A percentile compares a stretch with the other conserved stretches of the same genome.
These are phyloP conservation scores for Atlantisia rogersi DNA, from an alignment of 2,113 vertebrate genomes.

Conservation along the genomic window DNA sequence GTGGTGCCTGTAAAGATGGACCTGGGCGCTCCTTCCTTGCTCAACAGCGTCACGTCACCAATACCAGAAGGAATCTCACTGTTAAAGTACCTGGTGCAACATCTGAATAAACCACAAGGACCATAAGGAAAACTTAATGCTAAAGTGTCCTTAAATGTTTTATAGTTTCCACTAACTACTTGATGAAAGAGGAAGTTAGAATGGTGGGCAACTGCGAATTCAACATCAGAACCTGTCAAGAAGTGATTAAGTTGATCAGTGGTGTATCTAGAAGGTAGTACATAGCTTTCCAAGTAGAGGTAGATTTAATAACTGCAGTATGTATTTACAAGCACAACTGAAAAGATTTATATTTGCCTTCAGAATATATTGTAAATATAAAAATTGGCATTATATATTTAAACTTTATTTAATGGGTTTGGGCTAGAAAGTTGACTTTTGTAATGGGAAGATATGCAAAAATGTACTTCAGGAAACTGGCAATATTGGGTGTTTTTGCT, in stretches of 20 bases:
- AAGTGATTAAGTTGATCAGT: not conserved
- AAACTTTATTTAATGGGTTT: conserved; percentile 59
- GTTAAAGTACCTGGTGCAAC: conserved; percentile 82
- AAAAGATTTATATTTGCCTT: conserved; percentile 68
- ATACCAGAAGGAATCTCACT: conserved; percentile 82
- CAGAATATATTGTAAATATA: conserved; percentile 64
- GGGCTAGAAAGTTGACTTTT: conserved; percentile 38
- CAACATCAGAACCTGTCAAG: conserved; percentile 2
- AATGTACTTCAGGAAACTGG: not conserved
- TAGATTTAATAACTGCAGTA: conserved; percentile 42
- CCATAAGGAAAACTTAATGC: conserved; percentile 39
- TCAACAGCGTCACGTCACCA: conserved; percentile 92
- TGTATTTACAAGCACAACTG: conserved; percentile 54
- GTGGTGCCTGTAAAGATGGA: conserved; percentile 57
- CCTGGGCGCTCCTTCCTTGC: conserved; percentile 89
- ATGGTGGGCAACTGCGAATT: conserved; percentile 33
- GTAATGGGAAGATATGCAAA: conserved; percentile 13
- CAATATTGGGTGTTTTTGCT: not conserved
- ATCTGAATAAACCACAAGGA: conserved; percentile 79
- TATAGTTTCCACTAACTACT: conserved; percentile 48
- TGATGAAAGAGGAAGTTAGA: conserved; percentile 29
- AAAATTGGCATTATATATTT: conserved; percentile 58
- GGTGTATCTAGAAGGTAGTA: not conserved
- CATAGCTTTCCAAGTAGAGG: conserved; percentile 3
- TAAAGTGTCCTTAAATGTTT: conserved; percentile 82